Conservation (phyloP, 2,888 invertebrate species). For the Agonum fuliginosum region DNA sequence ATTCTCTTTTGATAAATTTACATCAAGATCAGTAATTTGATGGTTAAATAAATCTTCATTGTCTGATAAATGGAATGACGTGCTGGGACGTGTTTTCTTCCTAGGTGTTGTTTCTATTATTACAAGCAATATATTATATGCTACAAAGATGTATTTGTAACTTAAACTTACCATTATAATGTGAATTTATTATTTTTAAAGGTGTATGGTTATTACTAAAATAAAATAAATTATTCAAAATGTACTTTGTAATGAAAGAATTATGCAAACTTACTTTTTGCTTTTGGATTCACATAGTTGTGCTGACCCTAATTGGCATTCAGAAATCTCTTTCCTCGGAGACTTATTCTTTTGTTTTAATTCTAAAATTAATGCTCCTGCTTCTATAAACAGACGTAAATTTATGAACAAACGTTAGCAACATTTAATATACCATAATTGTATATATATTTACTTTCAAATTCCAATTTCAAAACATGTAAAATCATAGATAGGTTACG, state of each 20-base stretch:
- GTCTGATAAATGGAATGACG: background rate
- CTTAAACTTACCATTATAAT: conserved; percentile 37
- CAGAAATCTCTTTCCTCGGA: conserved; percentile 35
- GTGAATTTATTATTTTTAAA: conserved; percentile 15
- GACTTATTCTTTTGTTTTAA: conserved; percentile 14
- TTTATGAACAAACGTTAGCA: background rate
- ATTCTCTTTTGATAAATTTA: conserved; percentile 40
- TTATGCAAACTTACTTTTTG: conserved; percentile 15
- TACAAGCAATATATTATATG: background rate
- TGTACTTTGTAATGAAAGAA: background rate
- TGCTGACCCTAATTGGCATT: background rate
- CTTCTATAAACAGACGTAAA: conserved; percentile 30
- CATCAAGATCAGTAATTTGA: conserved; percentile 48
- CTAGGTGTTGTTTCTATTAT: background rate
- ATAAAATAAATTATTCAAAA: background rate
- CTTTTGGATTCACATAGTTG: background rate
- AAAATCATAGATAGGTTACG: conserved; percentile 49
- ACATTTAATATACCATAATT: background rate
- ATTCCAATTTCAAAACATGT: conserved; percentile 66
- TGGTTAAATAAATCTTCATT: conserved; percentile 43
- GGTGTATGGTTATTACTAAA: conserved; percentile 20
- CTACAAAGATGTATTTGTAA: background rate
- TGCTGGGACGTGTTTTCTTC: background rate
- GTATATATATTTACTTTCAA: conserved; percentile 63
- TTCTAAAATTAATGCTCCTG: conserved; percentile 23